Conservation (phyloP, 1,140 invertebrate genomes). For the Sinonovacula constricta region DNA sequence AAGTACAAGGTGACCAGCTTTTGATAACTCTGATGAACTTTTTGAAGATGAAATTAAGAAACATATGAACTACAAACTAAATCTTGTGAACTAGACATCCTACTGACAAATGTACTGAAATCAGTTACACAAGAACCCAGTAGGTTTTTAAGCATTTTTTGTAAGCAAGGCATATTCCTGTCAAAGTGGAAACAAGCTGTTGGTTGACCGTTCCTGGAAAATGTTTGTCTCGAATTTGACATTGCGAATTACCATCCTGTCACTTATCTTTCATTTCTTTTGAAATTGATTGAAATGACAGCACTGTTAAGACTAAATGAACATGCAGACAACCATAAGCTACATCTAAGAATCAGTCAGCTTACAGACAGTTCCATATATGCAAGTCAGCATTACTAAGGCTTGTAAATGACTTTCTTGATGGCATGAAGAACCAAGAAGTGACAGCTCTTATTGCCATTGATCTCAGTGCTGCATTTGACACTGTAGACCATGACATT, state of each 20-base stretch:
- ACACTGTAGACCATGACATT: slow-evolving; percentile 11
- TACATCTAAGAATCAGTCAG: slow-evolving; percentile 18
- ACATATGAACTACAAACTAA: slow-evolving; percentile 4
- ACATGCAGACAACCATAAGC: slow-evolving; percentile 17
- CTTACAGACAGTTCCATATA: slow-evolving; percentile 21
- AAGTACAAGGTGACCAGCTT: too few species aligned
- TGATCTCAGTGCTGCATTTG: slow-evolving; percentile 14
- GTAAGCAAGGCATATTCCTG: not conserved
- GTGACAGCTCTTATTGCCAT: slow-evolving; percentile 10
- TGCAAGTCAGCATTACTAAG: slow-evolving; percentile 27
- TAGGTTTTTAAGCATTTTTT: not conserved
- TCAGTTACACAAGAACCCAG: not conserved
- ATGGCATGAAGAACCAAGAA: slow-evolving; percentile 29
- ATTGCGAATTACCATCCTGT: slow-evolving; percentile 14
- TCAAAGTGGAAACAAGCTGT: slow-evolving; percentile 17
- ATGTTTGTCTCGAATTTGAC: slow-evolving; percentile 8
- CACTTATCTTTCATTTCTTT: slow-evolving; percentile 6
- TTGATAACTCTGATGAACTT: too few species aligned
- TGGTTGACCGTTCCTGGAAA: slow-evolving; percentile 2
- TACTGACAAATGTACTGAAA: slow-evolving; percentile 9
- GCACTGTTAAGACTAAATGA: slow-evolving; percentile 28
- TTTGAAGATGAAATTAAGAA: not conserved
- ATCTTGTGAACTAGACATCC: slow-evolving; percentile 3
- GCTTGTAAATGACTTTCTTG: slow-evolving; percentile 28
- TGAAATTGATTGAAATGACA: slow-evolving; percentile 41